Base-by-base conservation (phyloP, 2,797 vertebrate genomes). In the Champsocephalus esox region DNA sequence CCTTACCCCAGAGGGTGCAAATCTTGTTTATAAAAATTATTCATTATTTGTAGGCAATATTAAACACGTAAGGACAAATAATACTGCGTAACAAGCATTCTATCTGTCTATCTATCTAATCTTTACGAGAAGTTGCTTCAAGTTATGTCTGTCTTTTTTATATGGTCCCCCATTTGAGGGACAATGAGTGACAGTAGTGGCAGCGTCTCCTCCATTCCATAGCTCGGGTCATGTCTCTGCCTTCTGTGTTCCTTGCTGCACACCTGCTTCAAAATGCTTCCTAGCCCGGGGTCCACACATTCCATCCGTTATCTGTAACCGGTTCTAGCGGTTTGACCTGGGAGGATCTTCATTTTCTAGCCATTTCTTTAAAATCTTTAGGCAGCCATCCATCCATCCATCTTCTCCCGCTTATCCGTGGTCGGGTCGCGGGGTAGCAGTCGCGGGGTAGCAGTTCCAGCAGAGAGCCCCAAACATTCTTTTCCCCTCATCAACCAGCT, bases 261-360 rank as follows among this genome's bases (percentile, higher is more conserved):
- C 41, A 70, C 24, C 45, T 50, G 5, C 2, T 51, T 79, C 34
- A 77, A 77, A 56, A 65, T 4, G 2, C 10, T 69, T 43, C n/a
- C 41, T 9, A 1, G 0, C 48, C 38, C 2, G 32, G 34, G 16
- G 34, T 43, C 21, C 0, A 46, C 34, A 45, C 44, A 50, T 79
- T 77, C 45, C 41, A 21, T 1, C 11, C 14, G 28, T 63, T 50
- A 34, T 21, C 49, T n/a, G 9, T 24, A 46, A 71, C 62, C 7
- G 21, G 56, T 74, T 57, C 9, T 12, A 4, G 32, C 49, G 3
- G 32, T 80, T 55, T 58, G 32, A 57, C 56, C 12, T 38, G 34
- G 34, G 5, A 48, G 51, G 28, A 21, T 73, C 73, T 12, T 24
- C 55, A 9, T 68, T 41, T 12, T 34, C 24, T 19, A 64, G 32